These are phyloP conservation scores for Incurvaria masculella DNA, from an alignment of 2,888 invertebrate species.

Conservation along the genomic window DNA sequence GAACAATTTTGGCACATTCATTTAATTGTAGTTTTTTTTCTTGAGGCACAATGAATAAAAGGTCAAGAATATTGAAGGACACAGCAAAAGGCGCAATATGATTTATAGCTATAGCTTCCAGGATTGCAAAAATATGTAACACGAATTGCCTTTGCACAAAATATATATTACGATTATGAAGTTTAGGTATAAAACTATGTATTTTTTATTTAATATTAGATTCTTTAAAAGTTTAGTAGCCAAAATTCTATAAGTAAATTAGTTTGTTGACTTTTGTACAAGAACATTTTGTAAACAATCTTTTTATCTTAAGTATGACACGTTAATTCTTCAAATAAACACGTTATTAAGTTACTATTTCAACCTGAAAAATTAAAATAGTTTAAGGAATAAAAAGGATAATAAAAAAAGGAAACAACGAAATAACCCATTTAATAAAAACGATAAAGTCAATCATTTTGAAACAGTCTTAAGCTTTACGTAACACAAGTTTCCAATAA, in stretches of 20 bases:
- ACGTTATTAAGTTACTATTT: conserved; percentile 1
- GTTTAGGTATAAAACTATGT: background rate
- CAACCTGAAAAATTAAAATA: background rate
- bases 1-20: too few relatives aligned
- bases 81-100: background rate
- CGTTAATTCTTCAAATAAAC: background rate
- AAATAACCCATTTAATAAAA: too few relatives aligned
- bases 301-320: conserved; percentile 7
- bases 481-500: too few relatives aligned
- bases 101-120: background rate
- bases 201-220: conserved; percentile 13
- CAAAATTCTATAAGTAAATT: conserved; percentile 11
- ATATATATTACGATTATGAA: background rate
- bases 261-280: conserved; percentile 12
- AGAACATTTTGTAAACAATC: conserved; percentile 6
- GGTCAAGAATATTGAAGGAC: too few relatives aligned
- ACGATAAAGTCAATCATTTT: too few relatives aligned
- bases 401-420: background rate
- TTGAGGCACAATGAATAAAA: too few relatives aligned
- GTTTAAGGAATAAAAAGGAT: conserved; percentile 1
- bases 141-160: background rate
- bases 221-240: conserved; percentile 17
- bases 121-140: background rate
- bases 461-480: too few relatives aligned
- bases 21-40: too few relatives aligned